These are phyloP conservation scores for Deroplatys truncata DNA, from an alignment of 2,888 invertebrate species.

Conservation along the genomic window DNA sequence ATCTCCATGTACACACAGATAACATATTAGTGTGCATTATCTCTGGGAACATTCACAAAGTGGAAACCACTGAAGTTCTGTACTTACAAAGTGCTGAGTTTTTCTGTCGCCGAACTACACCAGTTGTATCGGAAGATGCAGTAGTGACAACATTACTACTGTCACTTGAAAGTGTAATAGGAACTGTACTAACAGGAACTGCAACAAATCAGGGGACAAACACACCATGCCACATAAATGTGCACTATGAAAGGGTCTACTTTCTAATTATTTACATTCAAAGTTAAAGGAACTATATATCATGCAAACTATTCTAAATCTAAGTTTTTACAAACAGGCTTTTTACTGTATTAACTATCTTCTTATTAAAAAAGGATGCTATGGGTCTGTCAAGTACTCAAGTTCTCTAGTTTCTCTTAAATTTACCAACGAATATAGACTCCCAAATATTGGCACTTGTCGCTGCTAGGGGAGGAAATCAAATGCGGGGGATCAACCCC, in stretches of 20 bases:
- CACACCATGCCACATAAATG: conserved; percentile 22
- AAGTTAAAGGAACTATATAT: background rate
- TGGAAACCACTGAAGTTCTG: background rate
- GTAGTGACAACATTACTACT: conserved; percentile 9
- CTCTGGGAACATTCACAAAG: no score
- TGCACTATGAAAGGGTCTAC: background rate
- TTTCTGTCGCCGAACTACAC: conserved; percentile 41
- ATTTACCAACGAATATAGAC: no score
- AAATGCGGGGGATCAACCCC: no score
- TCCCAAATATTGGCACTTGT: no score
- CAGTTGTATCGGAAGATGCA: conserved; percentile 32
- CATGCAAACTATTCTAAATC: background rate
- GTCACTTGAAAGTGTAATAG: conserved; percentile 19
- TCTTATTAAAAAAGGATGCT: no score
- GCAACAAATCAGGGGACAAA: conserved; percentile 17
- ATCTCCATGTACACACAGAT: no score
- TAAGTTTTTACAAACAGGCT: no score
- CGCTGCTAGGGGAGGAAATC: no score
- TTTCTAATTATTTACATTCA: background rate
- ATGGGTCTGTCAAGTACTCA: no score
- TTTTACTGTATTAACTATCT: no score
- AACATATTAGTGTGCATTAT: no score
- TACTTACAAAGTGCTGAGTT: conserved; percentile 12
- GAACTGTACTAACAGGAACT: conserved; percentile 26
- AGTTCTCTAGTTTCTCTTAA: no score